Evolutionary conservation across 2,797 vertebrate species (phyloP).

Genomic region (Tenualosa ilisha): DNA sequence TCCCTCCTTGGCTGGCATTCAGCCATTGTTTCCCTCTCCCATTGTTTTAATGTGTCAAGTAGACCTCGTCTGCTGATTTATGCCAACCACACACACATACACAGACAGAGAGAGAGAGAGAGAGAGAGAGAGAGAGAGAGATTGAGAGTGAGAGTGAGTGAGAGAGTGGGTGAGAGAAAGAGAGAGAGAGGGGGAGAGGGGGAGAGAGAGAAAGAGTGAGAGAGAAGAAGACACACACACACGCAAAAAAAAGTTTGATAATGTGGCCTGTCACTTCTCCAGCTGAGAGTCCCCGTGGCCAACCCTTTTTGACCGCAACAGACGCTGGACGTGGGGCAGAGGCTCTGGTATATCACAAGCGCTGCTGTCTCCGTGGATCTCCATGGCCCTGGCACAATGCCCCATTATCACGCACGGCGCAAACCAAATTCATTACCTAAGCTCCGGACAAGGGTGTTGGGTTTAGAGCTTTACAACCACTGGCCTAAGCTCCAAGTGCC

Average conservation of each 20-base stretch:
- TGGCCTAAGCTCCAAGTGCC: conserved; percentile 35
- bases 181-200: too few species aligned
- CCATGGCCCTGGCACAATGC: neutral
- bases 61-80: neutral
- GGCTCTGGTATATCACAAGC: neutral
- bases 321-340: neutral
- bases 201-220: too few species aligned
- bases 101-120: neutral
- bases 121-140: too few species aligned
- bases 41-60: conserved; percentile 25
- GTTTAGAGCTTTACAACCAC: conserved; percentile 37
- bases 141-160: too few species aligned
- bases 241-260: neutral
- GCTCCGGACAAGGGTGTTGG: conserved; percentile 29
- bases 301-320: neutral
- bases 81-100: neutral
- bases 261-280: conserved; percentile 8
- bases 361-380: neutral
- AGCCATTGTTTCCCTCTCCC: conserved; percentile 5
- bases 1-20: neutral
- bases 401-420: neutral
- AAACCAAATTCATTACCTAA: conserved; percentile 33
- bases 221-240: neutral
- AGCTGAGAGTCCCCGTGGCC: neutral
- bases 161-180: too few species aligned